Evolutionary conservation across 1,140 invertebrate species (phyloP).

Genomic region (Cheumatopsyche charites): DNA sequence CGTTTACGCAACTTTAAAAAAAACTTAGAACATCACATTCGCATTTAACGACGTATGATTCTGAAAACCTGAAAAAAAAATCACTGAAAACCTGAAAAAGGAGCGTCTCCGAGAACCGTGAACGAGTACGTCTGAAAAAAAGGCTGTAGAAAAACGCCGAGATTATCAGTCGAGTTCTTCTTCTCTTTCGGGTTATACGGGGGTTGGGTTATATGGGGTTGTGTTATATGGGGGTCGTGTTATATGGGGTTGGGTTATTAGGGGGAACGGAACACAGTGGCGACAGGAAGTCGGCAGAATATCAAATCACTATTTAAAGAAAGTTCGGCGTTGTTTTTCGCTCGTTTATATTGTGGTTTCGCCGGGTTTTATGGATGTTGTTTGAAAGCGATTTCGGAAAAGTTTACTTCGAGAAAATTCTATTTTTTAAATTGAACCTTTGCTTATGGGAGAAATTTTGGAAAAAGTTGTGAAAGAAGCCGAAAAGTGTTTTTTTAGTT

Average conservation of each 20-base stretch:
- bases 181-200: background rate
- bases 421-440: no score
- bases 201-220: background rate
- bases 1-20: background rate
- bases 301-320: slow-evolving; percentile 34
- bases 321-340: slow-evolving; percentile 6
- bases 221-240: slow-evolving; percentile 9
- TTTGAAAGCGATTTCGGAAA: no score
- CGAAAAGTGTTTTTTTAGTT: no score
- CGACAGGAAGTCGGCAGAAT: slow-evolving; percentile 35
- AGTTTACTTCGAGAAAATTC: no score
- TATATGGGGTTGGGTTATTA: slow-evolving; percentile 1
- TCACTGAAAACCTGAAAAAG: no score
- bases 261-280: slow-evolving; percentile 25
- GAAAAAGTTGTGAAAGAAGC: no score
- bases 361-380: no score
- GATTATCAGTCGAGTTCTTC: slow-evolving; percentile 40
- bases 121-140: slow-evolving; percentile 42
- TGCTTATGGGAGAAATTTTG: no score
- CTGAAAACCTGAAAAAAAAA: no score
- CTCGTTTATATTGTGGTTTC: no score
- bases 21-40: no score
- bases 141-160: slow-evolving; percentile 45
- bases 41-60: no score
- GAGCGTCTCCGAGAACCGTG: slow-evolving; percentile 1